Evolutionary conservation across 1,140 invertebrate species (phyloP), one percentile per base, ranked within the genome.

Genomic region (Anastrepha obliqua): DNA sequence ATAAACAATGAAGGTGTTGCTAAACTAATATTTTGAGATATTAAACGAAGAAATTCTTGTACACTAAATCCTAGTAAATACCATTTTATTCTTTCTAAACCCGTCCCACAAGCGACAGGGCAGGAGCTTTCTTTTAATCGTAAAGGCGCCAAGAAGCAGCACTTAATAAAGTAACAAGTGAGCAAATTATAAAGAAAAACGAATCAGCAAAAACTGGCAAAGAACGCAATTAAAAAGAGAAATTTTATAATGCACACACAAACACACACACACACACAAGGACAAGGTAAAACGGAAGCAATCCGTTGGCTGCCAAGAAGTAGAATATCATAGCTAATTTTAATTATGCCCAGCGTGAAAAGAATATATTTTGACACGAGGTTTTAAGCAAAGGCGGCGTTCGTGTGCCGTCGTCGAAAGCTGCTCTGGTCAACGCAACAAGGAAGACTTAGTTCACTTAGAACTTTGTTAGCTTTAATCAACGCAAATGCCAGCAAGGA

Each of bases 381-480:
- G n/a, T 78, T 78, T 78, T 51, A 51, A 44, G 47, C n/a, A 51
- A 9, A 55, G 11, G 51, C 47, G 70, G 6, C 47, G 70, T 44
- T 13, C 47, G 70, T 44, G 47, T 78, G 70, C 17, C 70, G 39
- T 42, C 6, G 70, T 29, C 65, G 29, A 3, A 44, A 74, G 42
- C 67, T 47, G 42, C 4, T 55, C 1, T 51, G 47, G 47, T 55
- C 74, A 81, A 6, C 44, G 74, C 3, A 11, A 20, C 51, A 9
- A 20, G 74, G 47, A 58, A 81, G 74, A 55, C 29, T 29, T 29
- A 29, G 47, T 51, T 81, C n/a, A 55, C 47, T 55, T 51, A 55
- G 55, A 47, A 81, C 51, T 81, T 51, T 81, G 74, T 58, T 81
- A 29, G 47, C 74, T 81, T 81, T 81, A 81, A 81, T 81, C 74